Conservation (phyloP, 2,797 vertebrate genomes). For the Emys orbicularis region DNA sequence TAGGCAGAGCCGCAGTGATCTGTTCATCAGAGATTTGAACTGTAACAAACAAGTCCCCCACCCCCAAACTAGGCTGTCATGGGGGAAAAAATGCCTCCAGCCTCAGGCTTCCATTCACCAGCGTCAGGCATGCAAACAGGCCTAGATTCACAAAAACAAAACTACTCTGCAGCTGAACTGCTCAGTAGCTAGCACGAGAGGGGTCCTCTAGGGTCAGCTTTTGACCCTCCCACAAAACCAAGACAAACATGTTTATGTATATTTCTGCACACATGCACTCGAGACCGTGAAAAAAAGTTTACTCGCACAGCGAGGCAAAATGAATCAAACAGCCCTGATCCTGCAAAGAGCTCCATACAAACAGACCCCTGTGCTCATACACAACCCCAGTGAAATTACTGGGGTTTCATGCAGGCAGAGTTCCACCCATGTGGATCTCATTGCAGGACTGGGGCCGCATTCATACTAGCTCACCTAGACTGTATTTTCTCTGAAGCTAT, state of each 20-base stretch:
- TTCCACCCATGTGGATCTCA: neutral
- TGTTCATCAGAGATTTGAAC: neutral
- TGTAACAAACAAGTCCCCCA: neutral
- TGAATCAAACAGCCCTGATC: neutral
- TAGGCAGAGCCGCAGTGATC: neutral
- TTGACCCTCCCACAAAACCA: neutral
- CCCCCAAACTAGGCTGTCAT: neutral
- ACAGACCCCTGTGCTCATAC: neutral
- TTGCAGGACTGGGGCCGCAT: neutral
- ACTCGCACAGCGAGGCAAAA: neutral
- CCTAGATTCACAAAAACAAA: neutral
- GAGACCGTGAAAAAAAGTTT: neutral
- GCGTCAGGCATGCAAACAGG: neutral
- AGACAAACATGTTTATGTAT: neutral
- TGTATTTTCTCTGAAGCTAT: neutral
- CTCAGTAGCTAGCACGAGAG: neutral
- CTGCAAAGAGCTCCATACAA: neutral
- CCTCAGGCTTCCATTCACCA: neutral
- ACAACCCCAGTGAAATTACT: neutral
- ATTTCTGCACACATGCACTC: rapidly evolving
- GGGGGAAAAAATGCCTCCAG: neutral
- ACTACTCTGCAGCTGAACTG: neutral
- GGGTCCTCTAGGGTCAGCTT: neutral
- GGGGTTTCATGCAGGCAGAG: neutral
- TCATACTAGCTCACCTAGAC: neutral